Evolutionary conservation across 2,888 invertebrate genomes (phyloP).

Genomic region (Hypena proboscidalis): DNA sequence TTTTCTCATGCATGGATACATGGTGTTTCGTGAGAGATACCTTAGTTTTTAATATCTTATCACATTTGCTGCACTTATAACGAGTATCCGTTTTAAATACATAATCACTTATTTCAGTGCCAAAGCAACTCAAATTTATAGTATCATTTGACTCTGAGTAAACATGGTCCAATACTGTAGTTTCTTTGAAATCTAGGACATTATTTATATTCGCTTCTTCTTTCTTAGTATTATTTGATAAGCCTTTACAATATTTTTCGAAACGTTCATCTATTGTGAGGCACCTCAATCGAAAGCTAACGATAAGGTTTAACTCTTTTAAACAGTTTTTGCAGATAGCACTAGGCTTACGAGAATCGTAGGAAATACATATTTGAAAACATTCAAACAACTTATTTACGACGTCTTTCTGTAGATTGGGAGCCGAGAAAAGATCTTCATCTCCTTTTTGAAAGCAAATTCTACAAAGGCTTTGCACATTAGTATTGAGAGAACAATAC

Average conservation of each 20-base stretch:
- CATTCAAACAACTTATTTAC: slow-evolving; percentile 60
- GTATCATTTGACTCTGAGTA: slow-evolving; percentile 15
- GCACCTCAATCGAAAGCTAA: slow-evolving; percentile 67
- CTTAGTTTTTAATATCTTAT: slow-evolving; percentile 64
- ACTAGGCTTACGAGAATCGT: slow-evolving; percentile 55
- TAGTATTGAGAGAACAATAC: slow-evolving; percentile 2
- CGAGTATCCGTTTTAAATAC: background rate
- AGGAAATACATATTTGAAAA: slow-evolving; percentile 60
- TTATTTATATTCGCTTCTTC: slow-evolving; percentile 16
- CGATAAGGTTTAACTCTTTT: slow-evolving; percentile 57
- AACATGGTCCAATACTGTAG: slow-evolving; percentile 18
- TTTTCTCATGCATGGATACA: slow-evolving; percentile 69
- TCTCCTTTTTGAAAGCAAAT: slow-evolving; percentile 58
- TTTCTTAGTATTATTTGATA: slow-evolving; percentile 10
- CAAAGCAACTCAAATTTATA: background rate
- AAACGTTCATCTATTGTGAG: slow-evolving; percentile 60
- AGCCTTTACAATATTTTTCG: slow-evolving; percentile 34
- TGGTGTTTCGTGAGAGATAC: slow-evolving; percentile 66
- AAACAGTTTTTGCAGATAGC: slow-evolving; percentile 63
- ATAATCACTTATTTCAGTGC: slow-evolving; percentile 2
- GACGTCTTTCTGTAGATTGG: slow-evolving; percentile 50
- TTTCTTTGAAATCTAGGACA: slow-evolving; percentile 19
- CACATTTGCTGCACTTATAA: slow-evolving; percentile 59
- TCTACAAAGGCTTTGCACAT: slow-evolving; percentile 46
- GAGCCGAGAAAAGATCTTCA: slow-evolving; percentile 50